These are phyloP conservation scores for Ectropis grisescens DNA, from an alignment of 1,140 invertebrate genomes.

Conservation along the genomic window DNA sequence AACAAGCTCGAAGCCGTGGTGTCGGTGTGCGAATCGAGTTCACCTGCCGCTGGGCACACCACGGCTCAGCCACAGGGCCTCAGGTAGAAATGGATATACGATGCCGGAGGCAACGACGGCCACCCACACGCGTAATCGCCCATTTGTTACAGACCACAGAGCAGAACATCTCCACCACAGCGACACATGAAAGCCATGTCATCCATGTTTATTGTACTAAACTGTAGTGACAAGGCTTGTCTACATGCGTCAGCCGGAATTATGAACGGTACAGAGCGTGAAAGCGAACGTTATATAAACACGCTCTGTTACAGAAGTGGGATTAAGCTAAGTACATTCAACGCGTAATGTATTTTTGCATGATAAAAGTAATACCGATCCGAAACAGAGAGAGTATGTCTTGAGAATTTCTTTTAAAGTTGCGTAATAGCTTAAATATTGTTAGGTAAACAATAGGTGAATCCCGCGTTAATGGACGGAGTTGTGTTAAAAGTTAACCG, in stretches of 20 bases:
- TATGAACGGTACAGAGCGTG: slow-evolving; percentile 5
- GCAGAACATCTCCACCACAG: background rate
- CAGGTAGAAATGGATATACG: too few species aligned
- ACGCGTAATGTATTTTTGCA: too few species aligned
- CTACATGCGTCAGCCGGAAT: too few species aligned
- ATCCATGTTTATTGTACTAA: too few species aligned
- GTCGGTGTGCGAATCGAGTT: slow-evolving; percentile 36
- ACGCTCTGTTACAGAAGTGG: background rate
- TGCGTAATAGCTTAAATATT: too few species aligned
- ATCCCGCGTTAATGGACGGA: background rate
- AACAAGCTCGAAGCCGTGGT: background rate
- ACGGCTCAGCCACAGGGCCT: background rate
- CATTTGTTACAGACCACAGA: slow-evolving; percentile 1
- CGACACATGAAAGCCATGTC: too few species aligned
- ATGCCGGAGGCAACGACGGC: slow-evolving; percentile 7
- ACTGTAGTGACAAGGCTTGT: too few species aligned
- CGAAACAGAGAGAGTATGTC: too few species aligned
- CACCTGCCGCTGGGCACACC: slow-evolving; percentile 15
- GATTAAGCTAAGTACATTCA: slow-evolving; percentile 3
- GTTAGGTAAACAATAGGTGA: too few species aligned
- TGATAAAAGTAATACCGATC: too few species aligned
- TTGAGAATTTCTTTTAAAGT: too few species aligned
- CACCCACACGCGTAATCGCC: slow-evolving; percentile 9
- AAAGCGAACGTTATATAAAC: slow-evolving; percentile 32
- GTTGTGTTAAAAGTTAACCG: slow-evolving; percentile 15